Base-by-base conservation (phyloP, 2,888 invertebrate species). In the Mesoligia furuncula region DNA sequence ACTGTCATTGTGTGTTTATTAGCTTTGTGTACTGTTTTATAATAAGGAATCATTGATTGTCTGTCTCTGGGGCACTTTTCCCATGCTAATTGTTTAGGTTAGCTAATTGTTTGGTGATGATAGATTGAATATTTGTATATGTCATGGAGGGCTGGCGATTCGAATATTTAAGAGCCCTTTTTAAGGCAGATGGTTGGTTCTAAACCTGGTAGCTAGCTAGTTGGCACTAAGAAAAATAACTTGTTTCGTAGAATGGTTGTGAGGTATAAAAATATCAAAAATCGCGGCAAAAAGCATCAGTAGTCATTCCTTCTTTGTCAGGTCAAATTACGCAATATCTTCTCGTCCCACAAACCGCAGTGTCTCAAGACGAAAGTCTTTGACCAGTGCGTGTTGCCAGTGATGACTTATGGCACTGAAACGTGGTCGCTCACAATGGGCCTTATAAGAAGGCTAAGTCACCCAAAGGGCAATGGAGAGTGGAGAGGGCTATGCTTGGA, bases 51-150 rank as follows among this genome's bases (percentile, higher is more conserved):
- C 27, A 54, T 65, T 64, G 31, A 39, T 13, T 27, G 31, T n/a
- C 3, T n/a, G 36, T 36, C 51, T 72, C 27, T 42, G 5, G 20
- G 31, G 20, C 17, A 24, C 39, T 59, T 0, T 42, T 42, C 11
- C 27, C 27, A 42, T 27, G 15, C 24, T 66, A 27, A 27, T 73
- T 54, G 20, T 24, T 54, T 20, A 27, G 48, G 13, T 73, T 9
- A 20, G 48, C 27, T 27, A 27, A 39, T 20, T 13, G n/a, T n/a
- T 36, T 9, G 24, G 39, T 59, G 20, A 20, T 13, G 11, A 24
- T 31, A 3, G 48, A 36, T 48, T 72, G 8, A 72, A 72, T 48
- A 72, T 69, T 20, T n/a, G n/a, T n/a, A n/a, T n/a, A n/a, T n/a
- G n/a, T n/a, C n/a, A n/a, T n/a, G n/a, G 59, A 27, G 36, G 3